These are phyloP conservation scores for Oscheius sp. DNA, from an alignment of 2,888 invertebrate species.

Conservation along the genomic window DNA sequence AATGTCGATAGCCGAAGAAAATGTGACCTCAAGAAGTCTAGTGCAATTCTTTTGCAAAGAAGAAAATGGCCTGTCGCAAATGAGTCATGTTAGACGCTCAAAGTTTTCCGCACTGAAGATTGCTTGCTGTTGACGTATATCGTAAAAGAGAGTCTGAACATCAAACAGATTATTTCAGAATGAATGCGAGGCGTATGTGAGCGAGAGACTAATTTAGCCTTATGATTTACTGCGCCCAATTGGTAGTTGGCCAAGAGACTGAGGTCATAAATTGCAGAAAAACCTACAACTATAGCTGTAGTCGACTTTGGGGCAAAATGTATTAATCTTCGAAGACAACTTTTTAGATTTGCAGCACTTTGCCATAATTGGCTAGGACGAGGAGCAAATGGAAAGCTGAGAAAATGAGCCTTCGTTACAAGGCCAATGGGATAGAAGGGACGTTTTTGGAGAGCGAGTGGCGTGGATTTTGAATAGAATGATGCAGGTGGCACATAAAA, in stretches of 20 bases:
- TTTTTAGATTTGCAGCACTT: constrained; percentile 12
- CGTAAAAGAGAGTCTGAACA: constrained; percentile 21
- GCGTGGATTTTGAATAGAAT: constrained; percentile 9
- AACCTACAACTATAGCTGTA: not conserved
- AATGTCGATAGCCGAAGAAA: not conserved
- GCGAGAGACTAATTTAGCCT: too few species aligned
- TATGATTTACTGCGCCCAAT: constrained; percentile 22
- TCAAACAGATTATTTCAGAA: too few species aligned
- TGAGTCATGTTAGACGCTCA: constrained; percentile 10
- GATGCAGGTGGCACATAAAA: constrained; percentile 23
- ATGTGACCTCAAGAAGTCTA: not conserved
- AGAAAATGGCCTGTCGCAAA: constrained; percentile 11
- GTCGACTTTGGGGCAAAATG: not conserved
- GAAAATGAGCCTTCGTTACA: constrained; percentile 18
- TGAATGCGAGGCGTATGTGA: too few species aligned
- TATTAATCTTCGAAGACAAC: constrained; percentile 2
- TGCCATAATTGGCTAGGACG: constrained; percentile 25
- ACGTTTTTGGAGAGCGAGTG: not conserved
- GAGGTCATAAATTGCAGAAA: not conserved
- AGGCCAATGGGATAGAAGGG: constrained; percentile 11
- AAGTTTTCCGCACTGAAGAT: constrained; percentile 26
- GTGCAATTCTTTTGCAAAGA: constrained; percentile 1
- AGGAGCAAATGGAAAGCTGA: constrained; percentile 15
- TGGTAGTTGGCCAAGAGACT: not conserved
- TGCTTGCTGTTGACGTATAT: constrained; percentile 26